Evolutionary conservation across 2,888 invertebrate genomes (phyloP), one percentile per base, ranked within the genome.

Genomic region (Crossocerus cetratus): DNA sequence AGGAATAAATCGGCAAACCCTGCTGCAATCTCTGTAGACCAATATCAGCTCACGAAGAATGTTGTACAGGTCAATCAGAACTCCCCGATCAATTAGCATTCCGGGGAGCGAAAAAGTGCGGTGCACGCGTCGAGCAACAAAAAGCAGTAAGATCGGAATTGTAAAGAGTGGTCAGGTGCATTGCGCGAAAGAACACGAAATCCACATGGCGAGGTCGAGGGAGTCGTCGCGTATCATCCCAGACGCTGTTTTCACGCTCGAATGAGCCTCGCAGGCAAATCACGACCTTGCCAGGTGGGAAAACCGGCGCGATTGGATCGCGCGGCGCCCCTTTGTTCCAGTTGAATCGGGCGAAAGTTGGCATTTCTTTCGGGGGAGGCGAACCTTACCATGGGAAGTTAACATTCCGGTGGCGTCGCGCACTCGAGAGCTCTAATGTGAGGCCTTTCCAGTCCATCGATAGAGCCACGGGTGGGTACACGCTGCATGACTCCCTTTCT

Each of bases 341-440:
- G 32, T 61, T 16, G 22, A 42, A 21, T 56, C 43, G 57, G 60
- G 67, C 72, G 72, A 75, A 76, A 67, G 58, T 62, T 60, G 61
- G 65, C 63, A 61, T 69, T 70, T 61, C 67, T 66, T 73, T 76
- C 65, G 14, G 63, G 64, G 67, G 66, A 67, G 67, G 63, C 55
- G 49, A 49, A 16, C 58, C 69, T 75, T 83, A 70, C 73, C 87
- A 87, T 88, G 88, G 84, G 87, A 88, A 89, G 85, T 86, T 82
- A 86, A 81, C 85, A 86, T 86, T 88, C 86, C 86, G 84, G 84
- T 83, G 83, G 86, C 85, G 83, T 84, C 80, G 78, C 44, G 58
- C 58, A 65, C 68, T 69, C 56, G 59, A 65, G 60, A 65, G 60
- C 21, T 71, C 65, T 45, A 65, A 61, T 72, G 71, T 82, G 81